Percentiles rank a stretch among this genome's conserved stretches.
phyloP scores from a whole-genome alignment of 37 sponge, comb jelly and placozoan genomes.

The Lycopodina hypogea region DNA sequence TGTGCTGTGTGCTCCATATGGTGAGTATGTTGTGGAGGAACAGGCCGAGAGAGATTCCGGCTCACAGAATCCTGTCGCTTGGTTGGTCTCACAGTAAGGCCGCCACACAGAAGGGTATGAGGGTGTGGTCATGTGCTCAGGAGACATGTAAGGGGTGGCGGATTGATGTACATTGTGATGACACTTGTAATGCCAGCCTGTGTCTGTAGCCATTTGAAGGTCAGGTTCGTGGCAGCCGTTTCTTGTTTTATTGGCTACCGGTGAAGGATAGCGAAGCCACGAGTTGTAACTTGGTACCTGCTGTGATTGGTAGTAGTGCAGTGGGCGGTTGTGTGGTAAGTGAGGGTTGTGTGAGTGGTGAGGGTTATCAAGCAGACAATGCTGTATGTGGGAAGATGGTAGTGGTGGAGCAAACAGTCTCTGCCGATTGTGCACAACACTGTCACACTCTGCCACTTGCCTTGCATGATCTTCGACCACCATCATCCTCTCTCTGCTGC shows the following conservation, averaged over 20 bases:
- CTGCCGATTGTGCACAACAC: too few species aligned
- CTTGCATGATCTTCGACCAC: background rate
- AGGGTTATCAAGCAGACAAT: too few species aligned
- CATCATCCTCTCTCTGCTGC: background rate
- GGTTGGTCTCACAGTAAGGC: slow-evolving; percentile 24
- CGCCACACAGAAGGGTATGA: slow-evolving; percentile 39
- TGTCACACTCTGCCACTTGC: background rate
- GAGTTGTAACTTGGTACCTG: too few species aligned
- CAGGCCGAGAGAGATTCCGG: slow-evolving; percentile 19
- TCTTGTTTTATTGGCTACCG: too few species aligned
- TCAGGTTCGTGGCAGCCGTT: too few species aligned
- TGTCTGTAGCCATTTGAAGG: too few species aligned
- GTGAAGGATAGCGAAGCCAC: too few species aligned
- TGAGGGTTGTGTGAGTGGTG: background rate
- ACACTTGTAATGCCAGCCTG: background rate
- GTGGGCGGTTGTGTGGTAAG: background rate
- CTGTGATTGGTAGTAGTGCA: background rate
- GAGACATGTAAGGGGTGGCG: slow-evolving; percentile 3
- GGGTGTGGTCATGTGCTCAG: slow-evolving; percentile 20
- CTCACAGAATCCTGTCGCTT: slow-evolving; percentile 20
- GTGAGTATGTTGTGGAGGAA: background rate
- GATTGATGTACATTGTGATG: too few species aligned
- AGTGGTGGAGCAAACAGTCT: too few species aligned
- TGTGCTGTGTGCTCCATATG: slow-evolving; percentile 7
- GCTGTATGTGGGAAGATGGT: too few species aligned